Conservation (phyloP, 2,797 vertebrate species). For the Pangasius sanitwongsei region DNA sequence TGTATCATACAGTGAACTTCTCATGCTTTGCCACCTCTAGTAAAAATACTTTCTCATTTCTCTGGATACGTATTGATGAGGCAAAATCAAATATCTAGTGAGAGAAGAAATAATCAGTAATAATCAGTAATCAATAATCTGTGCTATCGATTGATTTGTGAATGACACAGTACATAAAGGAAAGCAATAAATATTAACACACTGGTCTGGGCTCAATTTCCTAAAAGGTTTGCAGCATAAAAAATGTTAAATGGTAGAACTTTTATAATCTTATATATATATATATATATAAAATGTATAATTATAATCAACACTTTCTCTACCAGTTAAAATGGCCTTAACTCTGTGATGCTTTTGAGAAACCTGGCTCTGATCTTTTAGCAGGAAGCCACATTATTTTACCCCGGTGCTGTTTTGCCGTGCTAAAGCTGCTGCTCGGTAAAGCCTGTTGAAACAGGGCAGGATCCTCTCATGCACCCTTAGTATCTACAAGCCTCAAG, state of each 20-base stretch:
- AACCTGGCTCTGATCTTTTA: slow-evolving; percentile 6
- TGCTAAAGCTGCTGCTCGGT: slow-evolving; percentile 22
- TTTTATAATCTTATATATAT: too few species aligned
- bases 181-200: background rate
- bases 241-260: background rate
- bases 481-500: slow-evolving; percentile 52
- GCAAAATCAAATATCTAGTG: background rate
- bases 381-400: background rate
- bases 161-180: background rate
- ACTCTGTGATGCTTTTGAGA: background rate
- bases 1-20: background rate
- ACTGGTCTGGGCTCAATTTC: too few species aligned
- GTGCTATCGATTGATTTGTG: background rate
- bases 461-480: slow-evolving; percentile 45
- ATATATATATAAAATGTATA: too few species aligned
- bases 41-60: background rate
- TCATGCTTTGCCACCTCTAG: background rate
- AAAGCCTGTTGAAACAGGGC: slow-evolving; percentile 37
- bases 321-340: background rate
- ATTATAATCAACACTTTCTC: background rate
- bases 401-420: background rate
- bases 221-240: background rate
- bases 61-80: background rate
- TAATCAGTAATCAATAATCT: background rate
- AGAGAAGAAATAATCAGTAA: background rate